These are phyloP conservation scores for Cephonodes hylas DNA, from an alignment of 2,888 invertebrate species.

Conservation along the genomic window DNA sequence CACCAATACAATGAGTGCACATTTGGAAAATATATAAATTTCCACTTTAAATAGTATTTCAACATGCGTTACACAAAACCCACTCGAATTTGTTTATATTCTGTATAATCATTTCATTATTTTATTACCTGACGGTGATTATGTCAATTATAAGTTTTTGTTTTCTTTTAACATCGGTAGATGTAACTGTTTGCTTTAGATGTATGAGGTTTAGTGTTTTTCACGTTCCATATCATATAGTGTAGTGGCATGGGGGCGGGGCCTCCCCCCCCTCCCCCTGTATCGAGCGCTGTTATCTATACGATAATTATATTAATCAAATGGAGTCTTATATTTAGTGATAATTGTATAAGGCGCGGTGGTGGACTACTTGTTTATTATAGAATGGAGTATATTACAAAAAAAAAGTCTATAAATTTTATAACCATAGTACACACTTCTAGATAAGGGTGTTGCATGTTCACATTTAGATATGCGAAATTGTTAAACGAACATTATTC, in stretches of 20 bases:
- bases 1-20: background rate
- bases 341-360: conserved; percentile 60
- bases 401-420: conserved; percentile 56
- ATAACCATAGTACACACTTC: conserved; percentile 68
- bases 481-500: conserved; percentile 42
- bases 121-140: conserved; percentile 50
- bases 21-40: too few relatives aligned
- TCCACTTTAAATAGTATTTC: too few relatives aligned
- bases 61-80: background rate
- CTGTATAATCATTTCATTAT: background rate
- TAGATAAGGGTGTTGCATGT: conserved; percentile 60
- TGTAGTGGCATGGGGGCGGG: conserved; percentile 24
- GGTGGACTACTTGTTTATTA: conserved; percentile 67
- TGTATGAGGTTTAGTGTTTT: conserved; percentile 56
- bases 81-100: background rate
- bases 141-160: conserved; percentile 65
- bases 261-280: conserved; percentile 27
- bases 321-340: conserved; percentile 45
- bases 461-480: conserved; percentile 66
- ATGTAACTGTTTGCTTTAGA: conserved; percentile 44
- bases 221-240: conserved; percentile 66
- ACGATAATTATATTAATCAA: conserved; percentile 48
- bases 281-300: conserved; percentile 55
- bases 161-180: conserved; percentile 31
- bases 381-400: conserved; percentile 48